Conservation (phyloP, 2,888 invertebrate species). For the Athalia circularis region DNA sequence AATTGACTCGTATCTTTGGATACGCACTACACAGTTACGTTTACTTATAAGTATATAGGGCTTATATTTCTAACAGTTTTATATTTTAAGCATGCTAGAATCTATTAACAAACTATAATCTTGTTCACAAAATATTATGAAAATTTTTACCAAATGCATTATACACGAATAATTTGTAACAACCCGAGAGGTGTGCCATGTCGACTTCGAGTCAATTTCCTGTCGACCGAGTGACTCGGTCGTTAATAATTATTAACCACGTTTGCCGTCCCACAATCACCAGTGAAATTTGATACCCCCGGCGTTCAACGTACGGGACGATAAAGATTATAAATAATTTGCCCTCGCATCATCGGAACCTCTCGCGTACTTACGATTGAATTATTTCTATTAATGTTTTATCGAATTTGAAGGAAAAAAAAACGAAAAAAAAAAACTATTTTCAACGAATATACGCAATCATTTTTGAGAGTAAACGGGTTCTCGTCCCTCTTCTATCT, state of each 20-base stretch:
- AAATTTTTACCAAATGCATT: constrained; percentile 14
- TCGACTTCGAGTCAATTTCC: constrained; percentile 13
- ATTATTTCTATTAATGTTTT: background rate
- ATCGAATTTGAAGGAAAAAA: background rate
- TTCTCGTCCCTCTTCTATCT: no score
- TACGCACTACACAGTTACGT: background rate
- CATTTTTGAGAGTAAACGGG: no score
- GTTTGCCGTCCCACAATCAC: constrained; percentile 5
- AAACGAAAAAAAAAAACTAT: no score
- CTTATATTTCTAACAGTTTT: constrained; percentile 1
- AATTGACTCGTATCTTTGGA: constrained; percentile 3
- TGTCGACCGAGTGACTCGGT: constrained; percentile 12
- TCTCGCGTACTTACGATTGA: no score
- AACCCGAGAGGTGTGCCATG: background rate
- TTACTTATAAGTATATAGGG: constrained; percentile 3
- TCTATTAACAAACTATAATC: constrained; percentile 19
- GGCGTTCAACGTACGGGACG: background rate
- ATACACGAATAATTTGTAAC: background rate
- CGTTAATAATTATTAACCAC: constrained; percentile 19
- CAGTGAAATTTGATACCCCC: background rate
- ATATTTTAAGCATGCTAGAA: constrained; percentile 22
- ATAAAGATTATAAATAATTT: background rate
- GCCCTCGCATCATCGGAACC: no score
- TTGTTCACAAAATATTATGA: constrained; percentile 11
- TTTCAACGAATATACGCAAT: no score